Base-by-base conservation (phyloP, 2,797 vertebrate species). In the Aulostomus chinensis region DNA sequence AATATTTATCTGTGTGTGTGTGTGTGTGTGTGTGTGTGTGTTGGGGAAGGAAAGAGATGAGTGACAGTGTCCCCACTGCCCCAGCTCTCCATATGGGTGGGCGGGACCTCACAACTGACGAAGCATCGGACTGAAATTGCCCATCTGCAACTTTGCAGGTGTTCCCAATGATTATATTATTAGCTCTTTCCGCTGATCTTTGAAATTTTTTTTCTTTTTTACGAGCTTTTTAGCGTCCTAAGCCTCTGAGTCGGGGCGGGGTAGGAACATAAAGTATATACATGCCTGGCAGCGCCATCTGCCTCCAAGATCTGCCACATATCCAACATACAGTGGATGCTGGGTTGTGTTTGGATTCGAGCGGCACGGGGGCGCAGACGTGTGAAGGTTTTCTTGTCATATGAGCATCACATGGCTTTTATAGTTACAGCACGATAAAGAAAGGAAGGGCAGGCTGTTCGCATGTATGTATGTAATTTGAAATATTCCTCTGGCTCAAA, bases 141-240 rank as follows among this genome's bases (percentile, higher is more conserved):
- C 94, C 94, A 97, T 97, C 94, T 96, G 94, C 91, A 95, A 86
- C 91, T 91, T 93, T 94, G 93, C 94, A 97, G 95, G 95, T 98
- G 96, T 96, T 96, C 93, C 93, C 93, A 94, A 94, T 95, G 94
- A 97, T 96, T 96, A 95, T 94, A 94, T 95, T 96, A 97, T 97
- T 96, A 96, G 93, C 94, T 94, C 90, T 95, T 93, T 95, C 92
- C 90, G 90, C 93, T 94, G 93, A 94, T 93, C 93, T 95, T 93
- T 93, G 93, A 91, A 93, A 94, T 94, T 94, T 94, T 94, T 93
- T 93, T 92, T 90, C 92, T 94, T 93, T 94, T 94, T 95, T 94
- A 94, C 91, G 91, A 91, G 91, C 88, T 90, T 93, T 95, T 94
- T 94, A 93, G 93, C 91, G 84, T 90, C 91, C 90, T 83, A 74